phyloP scores from a whole-genome alignment of 2,113 vertebrate genomes.

The Archilochus colubris region DNA sequence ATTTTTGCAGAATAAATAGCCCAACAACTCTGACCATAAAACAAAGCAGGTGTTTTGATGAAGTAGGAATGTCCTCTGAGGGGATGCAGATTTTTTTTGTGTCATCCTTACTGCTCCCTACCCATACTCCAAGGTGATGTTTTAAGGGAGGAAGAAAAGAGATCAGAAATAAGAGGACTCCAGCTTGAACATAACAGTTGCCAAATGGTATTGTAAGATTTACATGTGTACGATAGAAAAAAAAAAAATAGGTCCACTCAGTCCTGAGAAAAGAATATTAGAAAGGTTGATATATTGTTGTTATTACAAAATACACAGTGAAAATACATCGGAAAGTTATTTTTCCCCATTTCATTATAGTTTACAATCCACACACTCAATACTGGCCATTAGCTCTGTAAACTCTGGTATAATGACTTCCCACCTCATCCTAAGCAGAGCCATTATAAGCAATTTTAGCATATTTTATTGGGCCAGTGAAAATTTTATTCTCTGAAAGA shows the following conservation, averaged over 20 bases:
- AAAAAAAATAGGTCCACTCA: conserved; percentile 39
- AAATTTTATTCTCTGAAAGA: conserved; percentile 27
- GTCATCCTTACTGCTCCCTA: background rate
- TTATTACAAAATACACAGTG: conserved; percentile 31
- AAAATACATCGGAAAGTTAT: conserved; percentile 66
- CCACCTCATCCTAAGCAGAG: conserved; percentile 51
- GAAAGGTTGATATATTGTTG: conserved; percentile 43
- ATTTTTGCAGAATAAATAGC: background rate
- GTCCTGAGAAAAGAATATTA: conserved; percentile 47
- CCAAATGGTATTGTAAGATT: conserved; percentile 56
- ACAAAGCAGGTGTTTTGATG: conserved; percentile 42
- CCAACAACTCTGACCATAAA: background rate
- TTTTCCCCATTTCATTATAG: conserved; percentile 60
- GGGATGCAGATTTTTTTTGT: background rate
- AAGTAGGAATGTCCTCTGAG: background rate
- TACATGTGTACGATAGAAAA: conserved; percentile 34
- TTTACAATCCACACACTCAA: conserved; percentile 61
- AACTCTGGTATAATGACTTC: conserved; percentile 50
- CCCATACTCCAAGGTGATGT: background rate
- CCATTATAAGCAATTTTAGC: conserved; percentile 44
- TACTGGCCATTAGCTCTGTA: conserved; percentile 58
- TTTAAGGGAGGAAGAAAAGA: background rate
- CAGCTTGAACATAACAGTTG: conserved; percentile 28
- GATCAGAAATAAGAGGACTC: conserved; percentile 56
- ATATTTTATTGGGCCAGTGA: conserved; percentile 57